These are phyloP conservation scores for Aphelenchoides besseyi DNA, from an alignment of 1,140 invertebrate genomes.

Conservation along the genomic window DNA sequence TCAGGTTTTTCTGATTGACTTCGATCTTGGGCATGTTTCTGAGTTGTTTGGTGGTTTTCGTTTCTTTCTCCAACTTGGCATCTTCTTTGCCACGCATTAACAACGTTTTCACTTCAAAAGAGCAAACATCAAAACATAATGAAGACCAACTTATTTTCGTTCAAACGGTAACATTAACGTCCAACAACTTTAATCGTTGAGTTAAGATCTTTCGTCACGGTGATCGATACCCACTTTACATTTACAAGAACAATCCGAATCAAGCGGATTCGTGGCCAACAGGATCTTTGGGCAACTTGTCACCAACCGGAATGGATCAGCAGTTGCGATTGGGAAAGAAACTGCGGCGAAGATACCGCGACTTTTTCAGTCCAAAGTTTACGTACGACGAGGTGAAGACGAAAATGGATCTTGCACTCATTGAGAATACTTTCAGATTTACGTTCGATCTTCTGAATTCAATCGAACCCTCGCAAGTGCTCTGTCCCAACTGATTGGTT, in stretches of 20 bases:
- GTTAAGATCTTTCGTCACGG: constrained; percentile 28
- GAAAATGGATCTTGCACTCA: background rate
- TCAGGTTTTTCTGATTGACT: too few relatives aligned
- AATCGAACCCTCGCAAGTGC: constrained; percentile 22
- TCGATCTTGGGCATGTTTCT: too few relatives aligned
- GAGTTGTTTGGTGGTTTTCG: too few relatives aligned
- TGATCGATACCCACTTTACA: background rate
- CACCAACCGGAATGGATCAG: constrained; percentile 1
- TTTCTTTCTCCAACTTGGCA: too few relatives aligned
- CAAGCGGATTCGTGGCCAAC: constrained; percentile 24
- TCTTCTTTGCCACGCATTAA: too few relatives aligned
- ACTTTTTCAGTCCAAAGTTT: constrained; percentile 17
- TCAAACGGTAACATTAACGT: background rate
- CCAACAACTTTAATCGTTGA: background rate
- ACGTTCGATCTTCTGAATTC: constrained; percentile 24
- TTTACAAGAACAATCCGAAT: constrained; percentile 21
- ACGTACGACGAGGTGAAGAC: background rate
- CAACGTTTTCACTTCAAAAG: background rate
- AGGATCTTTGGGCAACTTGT: constrained; percentile 21
- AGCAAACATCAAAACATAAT: background rate
- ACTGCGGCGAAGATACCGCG: constrained; percentile 14
- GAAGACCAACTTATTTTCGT: constrained; percentile 9
- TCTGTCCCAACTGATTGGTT: constrained; percentile 21
- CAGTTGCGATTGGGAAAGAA: constrained; percentile 26
- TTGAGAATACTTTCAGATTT: constrained; percentile 18